Conservation (phyloP, 2,113 vertebrate species). For the Formicarius rufipectus region DNA sequence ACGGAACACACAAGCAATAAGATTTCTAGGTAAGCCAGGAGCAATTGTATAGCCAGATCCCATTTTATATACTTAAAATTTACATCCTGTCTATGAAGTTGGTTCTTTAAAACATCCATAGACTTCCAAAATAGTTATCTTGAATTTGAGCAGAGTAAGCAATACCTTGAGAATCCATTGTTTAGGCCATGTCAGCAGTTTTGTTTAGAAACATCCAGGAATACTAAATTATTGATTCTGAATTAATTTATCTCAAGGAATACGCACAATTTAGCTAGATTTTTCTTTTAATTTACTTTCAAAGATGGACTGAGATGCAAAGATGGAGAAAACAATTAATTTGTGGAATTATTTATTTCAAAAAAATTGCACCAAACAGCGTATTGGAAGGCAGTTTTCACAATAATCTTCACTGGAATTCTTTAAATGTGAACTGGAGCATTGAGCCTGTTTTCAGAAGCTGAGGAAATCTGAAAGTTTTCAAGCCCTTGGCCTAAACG, state of each 20-base stretch:
- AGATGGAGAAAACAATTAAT: background rate
- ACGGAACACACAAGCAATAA: background rate
- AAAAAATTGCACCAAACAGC: background rate
- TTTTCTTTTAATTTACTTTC: conserved; percentile 32
- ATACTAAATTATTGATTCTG: conserved; percentile 2
- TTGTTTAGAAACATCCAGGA: background rate
- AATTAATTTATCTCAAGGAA: background rate
- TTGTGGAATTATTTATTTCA: background rate
- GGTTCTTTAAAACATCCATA: background rate
- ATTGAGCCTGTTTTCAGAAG: background rate
- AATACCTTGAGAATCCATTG: background rate
- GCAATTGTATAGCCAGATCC: background rate
- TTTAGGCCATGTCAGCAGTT: background rate
- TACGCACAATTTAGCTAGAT: background rate
- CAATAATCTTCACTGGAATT: background rate
- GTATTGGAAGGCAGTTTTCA: background rate
- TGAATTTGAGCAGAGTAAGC: background rate
- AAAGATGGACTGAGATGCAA: conserved; percentile 25
- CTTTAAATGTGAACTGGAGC: background rate
- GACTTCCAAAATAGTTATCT: background rate
- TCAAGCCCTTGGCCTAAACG: background rate
- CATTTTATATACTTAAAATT: background rate
- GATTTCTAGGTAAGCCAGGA: background rate
- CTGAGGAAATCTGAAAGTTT: background rate
- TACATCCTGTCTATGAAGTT: background rate